These are phyloP conservation scores for Heliopora coerulea DNA, from an alignment of 92 coral and sea anemone species.

Conservation along the genomic window DNA sequence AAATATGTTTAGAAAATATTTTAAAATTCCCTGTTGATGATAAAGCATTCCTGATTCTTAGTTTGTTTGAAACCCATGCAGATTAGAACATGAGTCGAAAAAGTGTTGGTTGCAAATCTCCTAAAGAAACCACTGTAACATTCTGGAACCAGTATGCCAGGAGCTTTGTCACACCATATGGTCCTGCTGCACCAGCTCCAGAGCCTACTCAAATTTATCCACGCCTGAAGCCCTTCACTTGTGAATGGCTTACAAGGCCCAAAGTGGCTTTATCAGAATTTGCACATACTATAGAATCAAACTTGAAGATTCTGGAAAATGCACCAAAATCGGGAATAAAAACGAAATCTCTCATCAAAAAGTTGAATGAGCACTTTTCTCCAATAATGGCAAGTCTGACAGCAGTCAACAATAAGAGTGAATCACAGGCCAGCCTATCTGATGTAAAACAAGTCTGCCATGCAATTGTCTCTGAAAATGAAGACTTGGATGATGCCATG, in stretches of 20 bases:
- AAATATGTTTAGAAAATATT: too few species aligned
- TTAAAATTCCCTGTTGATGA: too few species aligned
- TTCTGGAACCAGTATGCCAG: neutral
- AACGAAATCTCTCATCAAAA: neutral
- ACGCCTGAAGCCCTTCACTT: constrained; percentile 5
- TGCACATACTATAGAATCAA: constrained; percentile 12
- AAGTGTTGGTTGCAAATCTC: neutral
- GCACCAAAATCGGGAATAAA: neutral
- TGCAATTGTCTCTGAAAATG: neutral
- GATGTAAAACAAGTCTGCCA: neutral
- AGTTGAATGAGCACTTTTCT: neutral
- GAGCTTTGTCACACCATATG: constrained; percentile 39
- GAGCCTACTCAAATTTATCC: neutral
- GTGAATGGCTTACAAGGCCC: constrained; percentile 36
- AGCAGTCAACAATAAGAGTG: neutral
- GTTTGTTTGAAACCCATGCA: neutral
- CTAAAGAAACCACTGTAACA: too few species aligned
- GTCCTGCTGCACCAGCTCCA: neutral
- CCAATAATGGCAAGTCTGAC: neutral
- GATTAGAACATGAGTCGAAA: neutral
- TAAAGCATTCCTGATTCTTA: too few species aligned
- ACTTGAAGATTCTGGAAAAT: neutral
- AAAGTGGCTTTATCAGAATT: constrained; percentile 20
- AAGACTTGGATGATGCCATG: constrained; percentile 7
- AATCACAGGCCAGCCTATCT: neutral